Evolutionary conservation across 2,113 vertebrate genomes (phyloP), one percentile per base, ranked within the genome.

Genomic region (Rafetus swinhoei): DNA sequence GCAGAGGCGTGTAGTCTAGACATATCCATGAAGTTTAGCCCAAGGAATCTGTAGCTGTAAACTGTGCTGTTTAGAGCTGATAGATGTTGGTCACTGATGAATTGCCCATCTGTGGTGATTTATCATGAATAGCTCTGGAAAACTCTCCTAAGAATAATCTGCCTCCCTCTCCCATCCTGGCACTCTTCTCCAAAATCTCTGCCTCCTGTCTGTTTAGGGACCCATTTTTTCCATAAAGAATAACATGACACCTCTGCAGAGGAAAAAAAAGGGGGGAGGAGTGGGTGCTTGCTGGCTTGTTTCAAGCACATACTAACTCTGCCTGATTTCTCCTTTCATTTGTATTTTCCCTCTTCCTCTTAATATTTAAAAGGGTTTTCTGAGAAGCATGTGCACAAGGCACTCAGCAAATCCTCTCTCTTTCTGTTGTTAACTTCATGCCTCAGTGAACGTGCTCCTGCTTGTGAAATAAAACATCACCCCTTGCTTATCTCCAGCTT

Each of bases 401-500:
- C 25, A 35, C 0, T 0, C n/a, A 62, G n/a, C 54, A 39, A 81
- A 82, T 15, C 77, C 14, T 29, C 14, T 29, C 14, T 93, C 74
- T 79, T 56, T 85, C 92, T 76, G 27, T 1, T 86, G 1, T 80
- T 82, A 85, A 52, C 53, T 27, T 93, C 9, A 3, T 79, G 59
- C 56, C 65, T 96, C 69, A 2, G 0, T 0, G 27, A 81, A 12
- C 0, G 0, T 83, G 76, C 62, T 84, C 1, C 0, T 90, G 54
- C 1, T 2, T n/a, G 60, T 86, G 89, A 54, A 95, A 82, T 65
- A 87, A 88, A 92, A 16, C 1, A 0, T 86, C 82, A 85, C 86
- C 57, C 65, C 45, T 19, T 96, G 86, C 74, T 65, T 87, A 90
- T 84, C 92, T 87, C 35, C 39, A 79, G n/a, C 82, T 87, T 74